Evolutionary conservation across 2,797 vertebrate genomes (phyloP).

Genomic region (Tapirus indicus): DNA sequence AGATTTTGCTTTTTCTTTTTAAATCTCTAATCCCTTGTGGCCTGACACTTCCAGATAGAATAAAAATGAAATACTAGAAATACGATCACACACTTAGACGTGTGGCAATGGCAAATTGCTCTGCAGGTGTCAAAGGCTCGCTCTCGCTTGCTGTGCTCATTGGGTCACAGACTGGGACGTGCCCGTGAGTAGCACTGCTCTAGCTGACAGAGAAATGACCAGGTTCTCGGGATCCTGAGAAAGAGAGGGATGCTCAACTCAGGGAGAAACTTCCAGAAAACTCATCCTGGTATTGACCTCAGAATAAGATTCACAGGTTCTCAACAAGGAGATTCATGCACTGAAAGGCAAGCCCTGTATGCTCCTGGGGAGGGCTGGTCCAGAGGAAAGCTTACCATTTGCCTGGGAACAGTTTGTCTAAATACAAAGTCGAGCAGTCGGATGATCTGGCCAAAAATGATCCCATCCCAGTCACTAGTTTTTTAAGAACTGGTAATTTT

Average conservation of each 20-base stretch:
- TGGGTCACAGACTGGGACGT: not conserved
- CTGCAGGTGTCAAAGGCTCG: not conserved
- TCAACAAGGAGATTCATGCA: not conserved
- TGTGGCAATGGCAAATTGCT: not conserved
- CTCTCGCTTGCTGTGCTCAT: not conserved
- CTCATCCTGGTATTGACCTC: not conserved
- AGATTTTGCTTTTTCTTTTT: not conserved
- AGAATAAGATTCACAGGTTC: not conserved
- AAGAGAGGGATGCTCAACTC: not conserved
- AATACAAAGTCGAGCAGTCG: not conserved
- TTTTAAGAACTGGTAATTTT: slow-evolving; percentile 2
- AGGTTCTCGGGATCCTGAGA: not conserved
- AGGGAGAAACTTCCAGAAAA: slow-evolving; percentile 30
- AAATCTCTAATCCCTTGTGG: not conserved
- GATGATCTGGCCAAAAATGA: not conserved
- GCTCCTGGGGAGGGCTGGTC: not conserved
- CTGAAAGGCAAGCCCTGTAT: not conserved
- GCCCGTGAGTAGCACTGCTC: not conserved
- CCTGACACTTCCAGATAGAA: not conserved
- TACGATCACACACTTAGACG: not conserved
- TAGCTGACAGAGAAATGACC: not conserved
- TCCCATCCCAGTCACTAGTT: not conserved
- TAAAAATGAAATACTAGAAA: not conserved
- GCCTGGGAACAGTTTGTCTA: not conserved
- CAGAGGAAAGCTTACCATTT: not conserved